phyloP scores from a whole-genome alignment of 1,140 invertebrate species.

The Trichoplusia ni region DNA sequence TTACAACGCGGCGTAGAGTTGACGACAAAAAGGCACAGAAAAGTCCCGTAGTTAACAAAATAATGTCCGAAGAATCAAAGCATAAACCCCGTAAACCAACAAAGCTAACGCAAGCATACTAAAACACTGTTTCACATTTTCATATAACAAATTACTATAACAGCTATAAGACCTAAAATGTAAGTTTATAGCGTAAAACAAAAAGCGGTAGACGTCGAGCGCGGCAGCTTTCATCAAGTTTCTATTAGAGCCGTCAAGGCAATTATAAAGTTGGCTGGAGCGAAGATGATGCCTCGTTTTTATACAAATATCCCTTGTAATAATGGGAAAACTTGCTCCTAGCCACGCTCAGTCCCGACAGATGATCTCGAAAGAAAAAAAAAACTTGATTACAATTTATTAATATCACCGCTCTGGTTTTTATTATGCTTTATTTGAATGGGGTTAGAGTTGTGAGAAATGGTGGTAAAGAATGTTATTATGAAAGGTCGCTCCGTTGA shows the following conservation, averaged over 20 bases:
- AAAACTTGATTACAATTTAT: conserved; percentile 67
- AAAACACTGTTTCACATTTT: conserved; percentile 14
- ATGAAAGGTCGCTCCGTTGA: no score
- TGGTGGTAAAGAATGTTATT: no score
- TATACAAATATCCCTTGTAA: conserved; percentile 76
- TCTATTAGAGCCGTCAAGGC: conserved; percentile 74
- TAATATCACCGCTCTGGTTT: conserved; percentile 39
- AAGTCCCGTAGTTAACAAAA: no score
- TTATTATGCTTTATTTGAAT: neutral
- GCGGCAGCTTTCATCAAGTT: conserved; percentile 77
- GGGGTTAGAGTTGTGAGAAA: neutral
- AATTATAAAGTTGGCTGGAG: conserved; percentile 74
- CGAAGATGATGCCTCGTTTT: conserved; percentile 64
- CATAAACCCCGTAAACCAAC: neutral
- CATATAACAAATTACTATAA: conserved; percentile 32
- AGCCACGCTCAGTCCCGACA: conserved; percentile 56
- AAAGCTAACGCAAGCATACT: neutral
- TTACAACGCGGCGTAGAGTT: no score
- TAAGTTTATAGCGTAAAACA: conserved; percentile 66
- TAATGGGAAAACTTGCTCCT: conserved; percentile 77
- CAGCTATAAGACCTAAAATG: conserved; percentile 50
- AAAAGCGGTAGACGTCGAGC: conserved; percentile 53
- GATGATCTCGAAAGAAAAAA: conserved; percentile 67
- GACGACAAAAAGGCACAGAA: no score
- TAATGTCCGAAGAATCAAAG: neutral